These are phyloP conservation scores for Eunapius fragilis DNA, from an alignment of 37 sponge, comb jelly and placozoan genomes.

Conservation along the genomic window DNA sequence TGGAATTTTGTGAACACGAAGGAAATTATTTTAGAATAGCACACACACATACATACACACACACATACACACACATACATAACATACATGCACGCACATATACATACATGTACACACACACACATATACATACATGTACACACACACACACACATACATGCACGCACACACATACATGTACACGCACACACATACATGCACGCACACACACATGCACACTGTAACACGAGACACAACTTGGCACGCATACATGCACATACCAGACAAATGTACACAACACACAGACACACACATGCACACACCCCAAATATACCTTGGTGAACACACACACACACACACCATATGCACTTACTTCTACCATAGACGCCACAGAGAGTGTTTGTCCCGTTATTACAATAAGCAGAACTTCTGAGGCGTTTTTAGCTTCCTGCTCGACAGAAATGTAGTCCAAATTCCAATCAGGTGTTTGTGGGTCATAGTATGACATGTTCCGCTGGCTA, in stretches of 20 bases:
- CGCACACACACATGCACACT: not conserved
- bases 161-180: not conserved
- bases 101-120: not conserved
- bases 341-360: slow-evolving; percentile 60
- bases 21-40: too few relatives aligned
- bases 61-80: too few relatives aligned
- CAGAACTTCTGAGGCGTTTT: slow-evolving; percentile 55
- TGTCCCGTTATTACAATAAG: slow-evolving; percentile 56
- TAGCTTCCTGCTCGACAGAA: slow-evolving; percentile 79
- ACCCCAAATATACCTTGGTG: slow-evolving; percentile 4
- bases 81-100: not conserved
- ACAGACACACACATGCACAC: not conserved
- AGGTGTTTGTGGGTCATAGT: slow-evolving; percentile 81
- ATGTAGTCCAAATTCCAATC: slow-evolving; percentile 74
- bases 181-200: not conserved
- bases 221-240: too few relatives aligned
- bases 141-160: too few relatives aligned
- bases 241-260: not conserved
- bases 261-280: not conserved
- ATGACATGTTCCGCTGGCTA: slow-evolving; percentile 66
- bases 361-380: slow-evolving; percentile 65
- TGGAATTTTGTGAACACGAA: not conserved
- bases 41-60: too few relatives aligned
- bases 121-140: too few relatives aligned
- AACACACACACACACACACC: not conserved